Percentiles rank a stretch among this genome's conserved stretches.
Conservation (phyloP, 2,888 invertebrate species). For the Carcina quercana region DNA sequence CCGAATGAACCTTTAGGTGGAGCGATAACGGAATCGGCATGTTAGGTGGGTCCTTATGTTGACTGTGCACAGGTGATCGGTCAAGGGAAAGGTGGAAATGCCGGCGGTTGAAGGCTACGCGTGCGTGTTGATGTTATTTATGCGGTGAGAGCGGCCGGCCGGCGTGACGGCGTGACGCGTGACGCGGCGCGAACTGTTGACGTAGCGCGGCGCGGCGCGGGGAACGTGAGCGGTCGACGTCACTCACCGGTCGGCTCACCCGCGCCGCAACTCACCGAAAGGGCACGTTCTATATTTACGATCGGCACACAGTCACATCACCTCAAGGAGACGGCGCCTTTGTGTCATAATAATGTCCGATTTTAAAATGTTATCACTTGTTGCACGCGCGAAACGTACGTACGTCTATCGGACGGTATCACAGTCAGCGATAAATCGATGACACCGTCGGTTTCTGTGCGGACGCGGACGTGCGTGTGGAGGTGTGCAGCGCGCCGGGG, state of each 20-base stretch:
- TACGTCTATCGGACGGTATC: constrained; percentile 31
- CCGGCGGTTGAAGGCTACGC: constrained; percentile 26
- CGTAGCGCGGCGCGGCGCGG: constrained; percentile 67
- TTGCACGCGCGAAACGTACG: constrained; percentile 58
- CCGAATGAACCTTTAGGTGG: too few species aligned
- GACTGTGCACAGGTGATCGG: background rate
- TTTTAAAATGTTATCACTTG: constrained; percentile 59
- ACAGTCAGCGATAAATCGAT: constrained; percentile 49
- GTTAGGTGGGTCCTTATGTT: constrained; percentile 16
- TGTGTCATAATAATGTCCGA: constrained; percentile 39
- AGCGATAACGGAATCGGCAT: constrained; percentile 3
- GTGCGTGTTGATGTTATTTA: constrained; percentile 51
- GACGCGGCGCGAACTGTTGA: constrained; percentile 61
- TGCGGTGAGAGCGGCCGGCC: constrained; percentile 36
- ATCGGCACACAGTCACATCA: constrained; percentile 59
- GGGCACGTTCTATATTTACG: constrained; percentile 69
- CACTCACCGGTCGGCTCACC: constrained; percentile 61
- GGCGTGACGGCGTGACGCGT: constrained; percentile 33
- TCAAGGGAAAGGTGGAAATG: constrained; percentile 20
- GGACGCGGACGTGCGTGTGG: constrained; percentile 48
- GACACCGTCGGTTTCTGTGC: constrained; percentile 40
- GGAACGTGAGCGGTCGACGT: constrained; percentile 62
- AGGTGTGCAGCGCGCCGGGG: constrained; percentile 51
- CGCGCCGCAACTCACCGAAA: constrained; percentile 63
- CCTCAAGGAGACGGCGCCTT: constrained; percentile 41